Conservation (phyloP, 1,140 invertebrate species). For the Sminthurides bifidus region DNA sequence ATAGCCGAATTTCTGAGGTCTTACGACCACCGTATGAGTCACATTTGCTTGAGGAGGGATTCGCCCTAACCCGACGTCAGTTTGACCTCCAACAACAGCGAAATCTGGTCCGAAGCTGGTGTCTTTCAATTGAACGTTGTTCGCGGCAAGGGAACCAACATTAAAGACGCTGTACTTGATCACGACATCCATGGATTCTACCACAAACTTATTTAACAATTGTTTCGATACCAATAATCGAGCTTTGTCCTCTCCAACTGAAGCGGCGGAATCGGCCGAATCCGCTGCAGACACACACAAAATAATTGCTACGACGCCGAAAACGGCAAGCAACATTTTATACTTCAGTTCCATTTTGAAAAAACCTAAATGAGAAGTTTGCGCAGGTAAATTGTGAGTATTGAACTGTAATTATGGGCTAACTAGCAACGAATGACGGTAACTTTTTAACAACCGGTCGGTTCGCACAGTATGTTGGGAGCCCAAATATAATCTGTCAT, state of each 20-base stretch:
- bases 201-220: constrained; percentile 93
- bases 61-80: constrained; percentile 69
- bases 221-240: constrained; percentile 70
- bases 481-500: no score
- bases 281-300: neutral
- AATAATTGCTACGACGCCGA: no score
- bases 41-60: constrained; percentile 86
- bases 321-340: no score
- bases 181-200: constrained; percentile 95
- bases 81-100: constrained; percentile 70
- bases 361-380: no score
- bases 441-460: no score
- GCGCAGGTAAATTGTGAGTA: no score
- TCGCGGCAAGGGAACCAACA: constrained; percentile 71
- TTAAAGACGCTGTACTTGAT: constrained; percentile 68
- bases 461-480: no score
- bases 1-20: constrained; percentile 78
- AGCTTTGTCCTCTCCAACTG: constrained; percentile 41
- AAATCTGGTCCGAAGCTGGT: constrained; percentile 83
- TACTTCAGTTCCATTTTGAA: no score
- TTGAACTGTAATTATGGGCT: no score
- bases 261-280: neutral
- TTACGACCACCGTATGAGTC: constrained; percentile 81
- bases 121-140: constrained; percentile 77
- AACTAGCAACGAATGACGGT: no score